Evolutionary conservation across 2,113 vertebrate species (phyloP), one percentile per base, ranked within the genome.

Genomic region (Pithys albifrons): DNA sequence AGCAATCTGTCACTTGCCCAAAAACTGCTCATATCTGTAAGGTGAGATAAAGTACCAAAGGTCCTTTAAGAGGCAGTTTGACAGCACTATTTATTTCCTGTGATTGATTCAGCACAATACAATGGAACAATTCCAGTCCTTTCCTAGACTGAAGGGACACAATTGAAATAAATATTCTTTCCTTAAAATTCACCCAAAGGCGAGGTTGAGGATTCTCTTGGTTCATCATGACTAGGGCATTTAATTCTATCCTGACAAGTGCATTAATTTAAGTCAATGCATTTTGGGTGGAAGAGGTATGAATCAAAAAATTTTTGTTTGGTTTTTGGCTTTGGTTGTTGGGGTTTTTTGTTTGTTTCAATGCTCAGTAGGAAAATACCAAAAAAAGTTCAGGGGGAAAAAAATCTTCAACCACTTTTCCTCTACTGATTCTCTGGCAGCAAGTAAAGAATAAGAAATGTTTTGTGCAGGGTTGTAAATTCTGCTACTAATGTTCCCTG

Each of bases 211-310:
- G 23, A 78, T 29, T 66, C 10, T 86, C 31, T 75, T 90, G 61
- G 85, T 66, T 93, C 58, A 73, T 49, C 9, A 12, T 11, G 14
- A 76, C 4, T 27, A 67, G 41, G 80, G 66, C 33, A 74, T 65
- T 55, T 91, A 79, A 86, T 81, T 88, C 41, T 91, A 5, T 69
- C 81, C 52, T 92, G 89, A 86, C 61, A 87, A 87, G n/a, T 45
- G 9, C 46, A 72, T 70, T 88, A 61, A 78, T 89, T 86, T 71
- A 65, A 89, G 20, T 52, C 73, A 79, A 52, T 23, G 19, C 10
- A 54, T 69, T 31, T 76, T 66, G 6, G 16, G 9, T 72, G 20
- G 35, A 88, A 75, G 57, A 52, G 8, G 9, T 67, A 66, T 25
- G 28, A 91, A 71, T 77, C 28, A 83, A 43, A 43, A 12, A 15